Percentiles rank a stretch among this genome's conserved stretches.
These are phyloP conservation scores for Pristionchus arcanus DNA, from an alignment of 2,888 invertebrate species.

Conservation along the genomic window DNA sequence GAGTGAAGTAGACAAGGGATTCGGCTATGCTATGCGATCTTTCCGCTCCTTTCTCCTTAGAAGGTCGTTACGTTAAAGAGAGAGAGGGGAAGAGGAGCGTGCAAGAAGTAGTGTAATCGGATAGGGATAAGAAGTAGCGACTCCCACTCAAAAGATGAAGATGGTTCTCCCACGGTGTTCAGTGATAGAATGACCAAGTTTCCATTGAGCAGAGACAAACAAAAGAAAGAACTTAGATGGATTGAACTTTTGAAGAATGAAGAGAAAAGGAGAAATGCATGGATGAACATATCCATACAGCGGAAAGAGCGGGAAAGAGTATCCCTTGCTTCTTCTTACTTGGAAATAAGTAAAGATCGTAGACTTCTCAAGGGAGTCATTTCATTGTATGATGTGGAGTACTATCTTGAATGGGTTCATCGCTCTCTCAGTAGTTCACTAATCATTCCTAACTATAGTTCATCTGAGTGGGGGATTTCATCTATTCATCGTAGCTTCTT, in stretches of 20 bases:
- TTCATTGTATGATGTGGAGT: not conserved
- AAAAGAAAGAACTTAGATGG: not conserved
- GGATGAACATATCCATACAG: not conserved
- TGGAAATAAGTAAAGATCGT: not conserved
- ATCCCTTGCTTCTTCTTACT: not conserved
- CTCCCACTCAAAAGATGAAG: slow-evolving; percentile 23
- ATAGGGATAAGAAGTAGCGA: not conserved
- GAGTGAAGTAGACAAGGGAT: not conserved
- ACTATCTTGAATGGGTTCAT: not conserved
- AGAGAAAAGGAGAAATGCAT: not conserved
- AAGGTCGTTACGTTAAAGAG: not conserved
- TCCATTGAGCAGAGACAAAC: not conserved
- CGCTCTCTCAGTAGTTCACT: not conserved
- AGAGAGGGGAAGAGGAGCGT: not conserved
- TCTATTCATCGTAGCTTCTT: not conserved
- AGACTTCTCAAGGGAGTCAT: not conserved
- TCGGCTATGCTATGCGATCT: slow-evolving; percentile 9
- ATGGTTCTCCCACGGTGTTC: not conserved
- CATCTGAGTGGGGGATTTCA: not conserved
- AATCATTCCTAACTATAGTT: not conserved
- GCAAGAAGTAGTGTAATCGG: slow-evolving; percentile 13
- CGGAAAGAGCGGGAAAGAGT: not conserved
- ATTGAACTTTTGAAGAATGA: not conserved
- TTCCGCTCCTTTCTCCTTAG: slow-evolving; percentile 3
- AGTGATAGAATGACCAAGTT: not conserved